Evolutionary conservation across 2,113 vertebrate genomes (phyloP), one percentile per base, ranked within the genome.

Genomic region (Notarius quadriscutis): DNA sequence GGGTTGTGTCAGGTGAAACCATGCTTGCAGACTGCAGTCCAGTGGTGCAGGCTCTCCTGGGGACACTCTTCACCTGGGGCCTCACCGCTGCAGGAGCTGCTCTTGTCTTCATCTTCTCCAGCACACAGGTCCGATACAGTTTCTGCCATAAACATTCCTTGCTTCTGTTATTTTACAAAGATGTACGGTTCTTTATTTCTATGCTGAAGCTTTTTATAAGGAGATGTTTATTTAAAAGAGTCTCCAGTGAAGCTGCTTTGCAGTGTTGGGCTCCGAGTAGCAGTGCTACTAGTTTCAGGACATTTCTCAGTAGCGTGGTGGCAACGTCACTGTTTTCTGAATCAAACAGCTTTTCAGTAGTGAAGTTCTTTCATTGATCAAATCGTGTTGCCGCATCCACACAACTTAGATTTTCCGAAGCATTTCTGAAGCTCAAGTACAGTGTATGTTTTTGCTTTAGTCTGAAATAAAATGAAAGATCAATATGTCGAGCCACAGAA

Each of bases 51-150:
- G 94, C 97, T 34, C 87, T 98, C 89, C 92, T 99, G 92, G 98
- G 98, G 14, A 99, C 98, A 1, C 89, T 96, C 84, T 95, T 99
- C 82, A 99, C 98, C 22, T 99, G 98, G 98, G 97, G 92, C 1
- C 94, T 99, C 91, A 99, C 98, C 0, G 98, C 98, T 0, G 97
- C 97, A 0, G 98, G 98, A 34, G 96, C 98, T 0, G 97, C 97
- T 0, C 95, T 99, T 2, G 98, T 99, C 20, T 99, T 99, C 12
- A 9, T 99, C 25, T 98, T 99, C 90, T 96, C 97, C 89, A 96
- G 95, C 0, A 95, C 95, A 27, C 96, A 98, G 97, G 98, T 98
- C 93, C n/a, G 25, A 48, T 2, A 71, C 41, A 60, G 0, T 60
- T 41, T 55, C 18, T 88, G 27, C 74, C 57, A n/a, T 69, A 48